phyloP scores from a whole-genome alignment of 2,797 vertebrate genomes.

The Rhinoraja longicauda region DNA sequence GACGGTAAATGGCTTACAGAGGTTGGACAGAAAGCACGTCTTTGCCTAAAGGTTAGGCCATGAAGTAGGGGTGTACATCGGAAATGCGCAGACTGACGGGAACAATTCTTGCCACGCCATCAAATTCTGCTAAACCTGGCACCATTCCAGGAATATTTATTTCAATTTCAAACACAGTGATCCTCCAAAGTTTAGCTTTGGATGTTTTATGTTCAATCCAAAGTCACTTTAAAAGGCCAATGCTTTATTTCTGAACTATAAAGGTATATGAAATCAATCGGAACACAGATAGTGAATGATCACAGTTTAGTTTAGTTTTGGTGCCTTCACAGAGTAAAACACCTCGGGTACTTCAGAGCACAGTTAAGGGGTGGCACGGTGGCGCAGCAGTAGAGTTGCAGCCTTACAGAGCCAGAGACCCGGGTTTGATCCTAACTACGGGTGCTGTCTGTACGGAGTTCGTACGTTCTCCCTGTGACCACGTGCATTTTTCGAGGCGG shows the following conservation, averaged over 20 bases:
- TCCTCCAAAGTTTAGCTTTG: neutral
- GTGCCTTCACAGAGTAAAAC: neutral
- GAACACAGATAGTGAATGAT: no score
- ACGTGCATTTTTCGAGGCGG: no score
- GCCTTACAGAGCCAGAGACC: no score
- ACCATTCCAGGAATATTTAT: neutral
- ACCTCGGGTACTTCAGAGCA: neutral
- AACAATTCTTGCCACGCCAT: neutral
- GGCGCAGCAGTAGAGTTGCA: no score
- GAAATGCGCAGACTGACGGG: neutral
- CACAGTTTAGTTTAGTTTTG: no score
- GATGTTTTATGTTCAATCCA: neutral
- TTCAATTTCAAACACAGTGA: neutral
- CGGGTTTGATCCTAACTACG: no score
- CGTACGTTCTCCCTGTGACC: no score
- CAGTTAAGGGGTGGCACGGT: no score
- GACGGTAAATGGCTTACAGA: neutral
- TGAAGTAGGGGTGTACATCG: slow-evolving; percentile 15
- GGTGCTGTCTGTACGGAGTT: no score
- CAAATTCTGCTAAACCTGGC: neutral
- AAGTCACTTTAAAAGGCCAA: neutral
- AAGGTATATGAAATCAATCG: no score
- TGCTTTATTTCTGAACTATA: neutral
- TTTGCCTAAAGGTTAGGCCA: neutral
- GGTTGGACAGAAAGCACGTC: neutral